A percentile compares a stretch with the other conserved stretches of the same genome.
Evolutionary conservation across 2,888 invertebrate species (phyloP).

Genomic region (Diachrysia chrysitis): DNA sequence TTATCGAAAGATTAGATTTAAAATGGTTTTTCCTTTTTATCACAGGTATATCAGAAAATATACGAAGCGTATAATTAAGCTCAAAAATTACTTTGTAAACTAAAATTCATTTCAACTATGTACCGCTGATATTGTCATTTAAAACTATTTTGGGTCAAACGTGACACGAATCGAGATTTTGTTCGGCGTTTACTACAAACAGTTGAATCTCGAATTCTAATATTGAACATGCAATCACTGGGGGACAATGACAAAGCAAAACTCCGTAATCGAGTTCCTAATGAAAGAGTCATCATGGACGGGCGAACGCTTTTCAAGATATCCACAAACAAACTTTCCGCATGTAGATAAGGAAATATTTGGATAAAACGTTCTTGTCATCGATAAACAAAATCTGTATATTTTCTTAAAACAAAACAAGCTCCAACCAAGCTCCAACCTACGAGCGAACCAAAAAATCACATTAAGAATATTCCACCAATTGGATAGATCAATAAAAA

Average conservation of each 20-base stretch:
- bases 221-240: conserved; percentile 28
- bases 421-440: conserved; percentile 58
- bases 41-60: too few species aligned
- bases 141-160: conserved; percentile 22
- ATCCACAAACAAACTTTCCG: conserved; percentile 42
- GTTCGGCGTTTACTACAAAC: conserved; percentile 3
- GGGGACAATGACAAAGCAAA: conserved; percentile 40
- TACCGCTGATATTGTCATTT: background rate
- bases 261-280: conserved; percentile 20
- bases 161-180: conserved; percentile 44
- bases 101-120: background rate
- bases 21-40: background rate
- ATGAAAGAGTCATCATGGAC: conserved; percentile 30
- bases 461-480: conserved; percentile 74
- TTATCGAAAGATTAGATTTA: background rate
- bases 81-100: background rate
- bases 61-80: background rate
- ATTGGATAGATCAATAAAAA: conserved; percentile 80
- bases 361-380: conserved; percentile 53
- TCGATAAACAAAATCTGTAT: conserved; percentile 60
- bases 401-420: conserved; percentile 62
- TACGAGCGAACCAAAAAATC: conserved; percentile 62
- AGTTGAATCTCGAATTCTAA: conserved; percentile 12
- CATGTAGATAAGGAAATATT: conserved; percentile 47
- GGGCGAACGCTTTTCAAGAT: conserved; percentile 50